phyloP scores from a whole-genome alignment of 2,113 vertebrate species.

The Leucopsar rothschildi region DNA sequence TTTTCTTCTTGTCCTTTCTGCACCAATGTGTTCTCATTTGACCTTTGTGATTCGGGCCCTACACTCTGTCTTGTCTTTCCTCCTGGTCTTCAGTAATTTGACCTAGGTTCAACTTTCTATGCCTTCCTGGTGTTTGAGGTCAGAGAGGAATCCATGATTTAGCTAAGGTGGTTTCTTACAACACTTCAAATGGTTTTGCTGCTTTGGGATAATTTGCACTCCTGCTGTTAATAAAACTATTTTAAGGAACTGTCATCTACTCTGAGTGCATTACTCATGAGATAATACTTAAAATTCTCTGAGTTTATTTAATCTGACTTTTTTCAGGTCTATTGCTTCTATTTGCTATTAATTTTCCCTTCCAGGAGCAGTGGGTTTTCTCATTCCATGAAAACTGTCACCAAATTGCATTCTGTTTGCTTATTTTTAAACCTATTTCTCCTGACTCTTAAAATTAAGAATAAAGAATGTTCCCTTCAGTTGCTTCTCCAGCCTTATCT shows the following conservation, averaged over 20 bases:
- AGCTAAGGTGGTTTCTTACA: conserved; percentile 4
- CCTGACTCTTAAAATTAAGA: background rate
- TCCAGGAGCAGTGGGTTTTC: background rate
- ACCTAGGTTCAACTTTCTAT: background rate
- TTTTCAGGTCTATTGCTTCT: background rate
- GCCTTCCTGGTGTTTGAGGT: background rate
- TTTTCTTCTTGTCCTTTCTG: background rate
- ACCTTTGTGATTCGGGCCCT: background rate
- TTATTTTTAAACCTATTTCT: background rate
- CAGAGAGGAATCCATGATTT: background rate
- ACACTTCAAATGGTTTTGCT: background rate
- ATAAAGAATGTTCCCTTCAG: background rate
- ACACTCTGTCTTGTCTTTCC: background rate
- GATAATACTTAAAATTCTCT: background rate
- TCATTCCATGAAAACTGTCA: background rate
- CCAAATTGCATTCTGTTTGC: background rate
- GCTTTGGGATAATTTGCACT: conserved; percentile 23
- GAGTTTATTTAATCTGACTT: background rate
- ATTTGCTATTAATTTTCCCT: background rate
- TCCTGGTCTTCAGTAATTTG: background rate
- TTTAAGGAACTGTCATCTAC: background rate
- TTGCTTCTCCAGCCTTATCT: background rate
- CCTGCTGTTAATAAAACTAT: background rate
- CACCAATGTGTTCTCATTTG: background rate
- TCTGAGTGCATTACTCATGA: background rate